phyloP scores from a whole-genome alignment of 2,113 vertebrate species.

The Gallinago jamesoni region DNA sequence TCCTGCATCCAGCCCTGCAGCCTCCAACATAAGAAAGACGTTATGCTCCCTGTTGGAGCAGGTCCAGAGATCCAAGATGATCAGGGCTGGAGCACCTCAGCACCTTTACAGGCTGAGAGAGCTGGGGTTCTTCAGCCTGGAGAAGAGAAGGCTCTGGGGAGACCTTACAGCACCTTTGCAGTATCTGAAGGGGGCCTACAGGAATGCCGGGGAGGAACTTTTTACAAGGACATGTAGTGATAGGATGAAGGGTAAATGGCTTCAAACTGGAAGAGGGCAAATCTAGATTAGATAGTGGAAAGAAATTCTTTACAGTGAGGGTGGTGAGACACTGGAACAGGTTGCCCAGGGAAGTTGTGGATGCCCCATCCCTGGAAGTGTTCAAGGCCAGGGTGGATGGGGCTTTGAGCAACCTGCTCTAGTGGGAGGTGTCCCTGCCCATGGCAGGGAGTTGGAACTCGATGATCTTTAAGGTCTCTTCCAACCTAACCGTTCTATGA shows the following conservation, averaged over 20 bases:
- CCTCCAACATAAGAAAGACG: not conserved
- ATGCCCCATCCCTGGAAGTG: not conserved
- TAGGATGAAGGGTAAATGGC: not conserved
- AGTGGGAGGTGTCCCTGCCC: not conserved
- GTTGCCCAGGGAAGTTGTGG: not conserved
- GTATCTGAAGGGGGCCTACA: not conserved
- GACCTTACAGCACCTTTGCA: not conserved
- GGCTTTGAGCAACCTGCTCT: not conserved
- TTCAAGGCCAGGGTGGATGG: not conserved
- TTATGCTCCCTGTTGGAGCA: not conserved
- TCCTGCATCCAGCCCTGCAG: not conserved
- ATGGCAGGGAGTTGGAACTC: not conserved
- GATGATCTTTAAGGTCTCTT: not conserved
- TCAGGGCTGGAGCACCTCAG: not conserved
- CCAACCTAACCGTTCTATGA: not conserved
- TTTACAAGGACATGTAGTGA: not conserved
- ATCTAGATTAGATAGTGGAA: not conserved
- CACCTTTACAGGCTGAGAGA: not conserved
- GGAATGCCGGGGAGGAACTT: not conserved
- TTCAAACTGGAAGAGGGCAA: not conserved
- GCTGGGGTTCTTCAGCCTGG: not conserved
- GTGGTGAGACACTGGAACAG: not conserved
- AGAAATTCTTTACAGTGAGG: not conserved
- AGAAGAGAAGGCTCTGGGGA: not conserved
- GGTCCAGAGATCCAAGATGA: not conserved